These are phyloP conservation scores for Bombus pyrosoma DNA, from an alignment of 1,140 invertebrate genomes.

Conservation along the genomic window DNA sequence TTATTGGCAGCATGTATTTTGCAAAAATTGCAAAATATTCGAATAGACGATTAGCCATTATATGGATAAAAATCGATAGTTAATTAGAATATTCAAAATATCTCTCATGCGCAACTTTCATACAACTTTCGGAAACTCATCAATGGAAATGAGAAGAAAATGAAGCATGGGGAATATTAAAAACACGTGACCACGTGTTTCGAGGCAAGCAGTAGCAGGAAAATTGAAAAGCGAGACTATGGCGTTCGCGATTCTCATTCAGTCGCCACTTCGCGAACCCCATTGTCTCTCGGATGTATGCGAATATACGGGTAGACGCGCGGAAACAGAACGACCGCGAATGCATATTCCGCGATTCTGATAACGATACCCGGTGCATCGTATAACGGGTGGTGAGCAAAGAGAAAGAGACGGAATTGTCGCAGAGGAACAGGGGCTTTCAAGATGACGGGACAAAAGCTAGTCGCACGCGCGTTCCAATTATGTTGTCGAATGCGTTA, in stretches of 20 bases:
- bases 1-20: too few species aligned
- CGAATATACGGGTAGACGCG: slow-evolving; percentile 5
- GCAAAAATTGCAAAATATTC: too few species aligned
- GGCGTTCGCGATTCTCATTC: slow-evolving; percentile 7
- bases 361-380: slow-evolving; percentile 33
- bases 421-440: background rate
- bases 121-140: background rate
- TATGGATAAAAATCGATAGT: too few species aligned
- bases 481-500: slow-evolving; percentile 3
- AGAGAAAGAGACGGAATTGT: background rate
- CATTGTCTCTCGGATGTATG: slow-evolving; percentile 20
- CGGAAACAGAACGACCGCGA: slow-evolving; percentile 8
- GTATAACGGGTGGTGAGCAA: slow-evolving; percentile 4
- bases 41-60: too few species aligned
- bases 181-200: background rate
- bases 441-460: background rate
- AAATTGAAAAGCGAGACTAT: slow-evolving; percentile 30
- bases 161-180: background rate
- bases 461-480: background rate
- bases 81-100: background rate
- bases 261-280: slow-evolving; percentile 27
- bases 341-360: slow-evolving; percentile 28
- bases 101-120: background rate
- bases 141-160: background rate
- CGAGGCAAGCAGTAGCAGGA: background rate